phyloP scores from a whole-genome alignment of 2,888 invertebrate species.

The Megastigmus dorsalis region DNA sequence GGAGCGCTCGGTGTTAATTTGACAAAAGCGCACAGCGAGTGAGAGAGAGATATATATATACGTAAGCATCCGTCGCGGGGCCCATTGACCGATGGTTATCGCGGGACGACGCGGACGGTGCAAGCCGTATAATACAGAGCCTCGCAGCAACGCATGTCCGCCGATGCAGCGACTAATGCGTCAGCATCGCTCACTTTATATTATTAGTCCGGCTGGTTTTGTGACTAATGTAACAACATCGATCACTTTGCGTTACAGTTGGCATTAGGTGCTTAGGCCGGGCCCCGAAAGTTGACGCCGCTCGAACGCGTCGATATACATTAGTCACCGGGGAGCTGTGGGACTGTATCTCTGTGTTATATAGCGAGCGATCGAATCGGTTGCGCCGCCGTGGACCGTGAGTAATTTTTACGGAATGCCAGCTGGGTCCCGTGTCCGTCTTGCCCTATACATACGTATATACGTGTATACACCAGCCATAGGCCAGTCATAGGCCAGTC shows the following conservation, averaged over 20 bases:
- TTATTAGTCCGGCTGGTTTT: constrained; percentile 10
- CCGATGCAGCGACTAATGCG: neutral
- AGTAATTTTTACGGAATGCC: constrained; percentile 21
- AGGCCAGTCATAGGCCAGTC: too few relatives aligned
- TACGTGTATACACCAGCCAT: too few relatives aligned
- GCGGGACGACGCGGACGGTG: neutral
- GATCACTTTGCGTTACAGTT: constrained; percentile 27
- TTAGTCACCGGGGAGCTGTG: too few relatives aligned
- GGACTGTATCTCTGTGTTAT: too few relatives aligned
- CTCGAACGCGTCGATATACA: constrained; percentile 16
- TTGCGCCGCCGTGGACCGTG: too few relatives aligned
- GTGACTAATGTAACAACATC: constrained; percentile 44
- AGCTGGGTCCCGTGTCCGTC: too few relatives aligned
- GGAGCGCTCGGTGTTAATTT: constrained; percentile 41
- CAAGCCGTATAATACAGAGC: too few relatives aligned
- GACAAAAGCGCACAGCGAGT: constrained; percentile 13
- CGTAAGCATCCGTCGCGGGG: neutral
- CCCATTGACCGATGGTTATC: neutral
- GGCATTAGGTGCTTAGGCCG: neutral
- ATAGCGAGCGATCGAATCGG: neutral
- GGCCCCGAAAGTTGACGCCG: neutral
- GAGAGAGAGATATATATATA: too few relatives aligned
- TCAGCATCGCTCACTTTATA: constrained; percentile 8
- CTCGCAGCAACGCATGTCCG: neutral
- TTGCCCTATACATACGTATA: too few relatives aligned